Evolutionary conservation across 2,113 vertebrate genomes (phyloP).

Genomic region (Rhipidura dahli): DNA sequence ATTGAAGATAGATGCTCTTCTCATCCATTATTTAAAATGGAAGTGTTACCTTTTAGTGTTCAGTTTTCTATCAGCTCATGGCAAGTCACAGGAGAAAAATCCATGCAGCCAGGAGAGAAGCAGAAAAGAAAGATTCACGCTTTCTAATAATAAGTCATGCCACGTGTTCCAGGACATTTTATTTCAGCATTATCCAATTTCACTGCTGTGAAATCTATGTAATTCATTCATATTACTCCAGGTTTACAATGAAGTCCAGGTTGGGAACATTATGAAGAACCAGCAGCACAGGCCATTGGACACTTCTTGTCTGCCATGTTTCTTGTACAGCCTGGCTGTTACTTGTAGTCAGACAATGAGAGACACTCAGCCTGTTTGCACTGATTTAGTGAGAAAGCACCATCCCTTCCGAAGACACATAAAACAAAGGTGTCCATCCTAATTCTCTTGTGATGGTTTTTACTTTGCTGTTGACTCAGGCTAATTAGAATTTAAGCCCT

Average conservation of each 20-base stretch:
- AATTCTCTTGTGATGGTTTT: neutral
- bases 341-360: neutral
- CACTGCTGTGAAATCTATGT: neutral
- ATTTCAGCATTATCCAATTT: neutral
- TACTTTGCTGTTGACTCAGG: neutral
- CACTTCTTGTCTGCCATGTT: neutral
- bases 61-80: neutral
- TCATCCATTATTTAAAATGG: constrained; percentile 17
- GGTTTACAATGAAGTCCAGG: neutral
- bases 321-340: neutral
- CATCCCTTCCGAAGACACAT: neutral
- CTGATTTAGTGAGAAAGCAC: neutral
- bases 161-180: neutral
- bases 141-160: neutral
- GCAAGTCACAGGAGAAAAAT: neutral
- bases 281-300: neutral
- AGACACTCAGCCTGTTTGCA: neutral
- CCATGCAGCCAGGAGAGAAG: neutral
- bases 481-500: neutral
- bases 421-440: neutral
- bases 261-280: neutral
- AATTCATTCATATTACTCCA: neutral
- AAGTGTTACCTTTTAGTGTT: neutral
- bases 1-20: neutral
- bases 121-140: neutral